Percentiles rank a stretch among this genome's conserved stretches.
Conservation (phyloP, 1,140 invertebrate genomes). For the Gryon sp. region DNA sequence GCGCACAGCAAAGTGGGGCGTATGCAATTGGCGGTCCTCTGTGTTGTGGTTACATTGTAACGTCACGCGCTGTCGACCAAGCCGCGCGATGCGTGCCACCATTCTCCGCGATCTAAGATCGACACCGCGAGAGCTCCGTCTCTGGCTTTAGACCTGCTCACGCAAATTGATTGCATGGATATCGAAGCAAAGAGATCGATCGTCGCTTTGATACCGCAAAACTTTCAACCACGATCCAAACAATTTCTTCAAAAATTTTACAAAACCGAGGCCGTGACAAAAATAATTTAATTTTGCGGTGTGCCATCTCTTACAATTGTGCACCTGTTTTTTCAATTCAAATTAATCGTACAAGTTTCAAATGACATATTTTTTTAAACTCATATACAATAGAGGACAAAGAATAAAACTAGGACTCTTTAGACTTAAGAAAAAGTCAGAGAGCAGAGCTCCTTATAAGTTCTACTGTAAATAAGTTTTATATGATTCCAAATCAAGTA, state of each 20-base stretch:
- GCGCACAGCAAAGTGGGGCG: constrained; percentile 64
- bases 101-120: constrained; percentile 46
- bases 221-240: constrained; percentile 20
- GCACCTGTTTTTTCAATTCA: too few relatives aligned
- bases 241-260: constrained; percentile 21
- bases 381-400: too few relatives aligned
- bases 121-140: constrained; percentile 27
- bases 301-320: too few relatives aligned
- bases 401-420: too few relatives aligned
- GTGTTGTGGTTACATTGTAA: constrained; percentile 71
- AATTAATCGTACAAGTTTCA: too few relatives aligned
- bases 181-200: constrained; percentile 55
- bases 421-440: too few relatives aligned
- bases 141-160: constrained; percentile 27
- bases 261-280: constrained; percentile 22
- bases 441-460: too few relatives aligned
- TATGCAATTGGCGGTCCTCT: constrained; percentile 69
- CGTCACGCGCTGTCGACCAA: constrained; percentile 73
- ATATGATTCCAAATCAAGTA: too few relatives aligned
- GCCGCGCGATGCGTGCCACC: constrained; percentile 67
- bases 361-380: too few relatives aligned
- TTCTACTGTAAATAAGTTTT: too few relatives aligned
- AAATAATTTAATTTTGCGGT: constrained; percentile 24
- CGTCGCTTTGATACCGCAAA: constrained; percentile 39
- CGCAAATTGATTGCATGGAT: constrained; percentile 71